Evolutionary conservation across 1,140 invertebrate genomes (phyloP), one percentile per base, ranked within the genome.

Genomic region (Drosophila nebulosa): DNA sequence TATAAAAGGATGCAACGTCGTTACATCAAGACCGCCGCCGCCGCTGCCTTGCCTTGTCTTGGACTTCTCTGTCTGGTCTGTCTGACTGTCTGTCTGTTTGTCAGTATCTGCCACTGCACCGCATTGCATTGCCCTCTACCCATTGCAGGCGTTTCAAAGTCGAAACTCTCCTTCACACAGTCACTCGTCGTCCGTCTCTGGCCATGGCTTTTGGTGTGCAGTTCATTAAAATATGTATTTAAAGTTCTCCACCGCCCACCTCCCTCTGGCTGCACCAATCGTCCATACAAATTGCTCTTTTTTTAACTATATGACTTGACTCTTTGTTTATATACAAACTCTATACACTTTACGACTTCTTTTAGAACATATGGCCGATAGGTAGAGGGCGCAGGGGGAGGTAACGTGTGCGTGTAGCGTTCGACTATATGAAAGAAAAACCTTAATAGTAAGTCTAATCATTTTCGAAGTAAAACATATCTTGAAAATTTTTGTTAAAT

Each of bases 191-290:
- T 32, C 9, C 10, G 30, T 10, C 30, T 32, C 21, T 58, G 24
- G 53, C 35, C 57, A 3, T 36, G 46, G 14, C 50, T 61, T 14
- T 71, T 39, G 24, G 59, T 42, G 70, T 74, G 70, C 56, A 74
- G 70, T 74, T 74, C 70, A 74, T 74, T 74, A 74, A 74, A 74
- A 74, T 74, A 74, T 74, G 66, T 74, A 74, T 74, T 74, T 74
- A 66, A 67, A 50, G 63, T 52, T 56, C 55, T 51, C 36, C 53
- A 18, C 12, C 35, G 3, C 6, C 39, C 16, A 7, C n/a, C 18
- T 7, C 6, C 14, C 52, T 32, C 10, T 3, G 2, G 10, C 10
- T 4, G 30, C 53, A 22, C 30, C 32, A 36, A 70, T 16, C 53
- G 39, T 27, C 39, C 39, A 46, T 32, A 56, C 16, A 51, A 56